These are phyloP conservation scores for Drosophila anomalata DNA, from an alignment of 2,888 invertebrate species.

Conservation along the genomic window DNA sequence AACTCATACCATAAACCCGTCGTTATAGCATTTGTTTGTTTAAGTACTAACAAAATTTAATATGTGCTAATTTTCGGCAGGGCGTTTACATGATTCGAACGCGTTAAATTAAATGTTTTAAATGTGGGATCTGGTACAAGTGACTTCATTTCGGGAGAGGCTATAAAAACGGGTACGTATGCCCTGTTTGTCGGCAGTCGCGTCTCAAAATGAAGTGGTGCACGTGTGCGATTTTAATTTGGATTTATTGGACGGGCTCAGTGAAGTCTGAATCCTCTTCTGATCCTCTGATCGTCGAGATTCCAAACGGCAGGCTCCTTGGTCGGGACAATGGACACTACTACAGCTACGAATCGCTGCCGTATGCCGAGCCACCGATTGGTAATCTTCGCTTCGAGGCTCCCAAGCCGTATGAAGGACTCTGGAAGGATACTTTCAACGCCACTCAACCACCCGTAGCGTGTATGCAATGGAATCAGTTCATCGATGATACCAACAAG, in stretches of 20 bases:
- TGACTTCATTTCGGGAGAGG: neutral
- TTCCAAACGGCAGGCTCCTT: conserved; percentile 70
- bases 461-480: conserved; percentile 88
- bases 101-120: conserved; percentile 8
- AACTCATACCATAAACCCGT: neutral
- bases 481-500: conserved; percentile 70
- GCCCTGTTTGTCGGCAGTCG: conserved; percentile 10
- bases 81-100: conserved; percentile 6
- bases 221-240: neutral
- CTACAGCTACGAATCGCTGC: conserved; percentile 87
- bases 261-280: neutral
- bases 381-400: conserved; percentile 87
- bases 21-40: neutral
- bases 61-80: conserved; percentile 2
- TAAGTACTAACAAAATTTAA: neutral
- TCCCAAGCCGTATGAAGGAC: conserved; percentile 59
- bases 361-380: conserved; percentile 88
- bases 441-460: conserved; percentile 86
- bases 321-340: conserved; percentile 80
- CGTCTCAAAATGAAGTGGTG: neutral
- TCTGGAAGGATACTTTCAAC: conserved; percentile 70
- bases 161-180: conserved; percentile 15
- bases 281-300: conserved; percentile 57
- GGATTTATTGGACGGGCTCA: neutral
- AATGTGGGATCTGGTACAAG: neutral